Evolutionary conservation across 2,888 invertebrate species (phyloP), one percentile per base, ranked within the genome.

Genomic region (Mermis nigrescens): DNA sequence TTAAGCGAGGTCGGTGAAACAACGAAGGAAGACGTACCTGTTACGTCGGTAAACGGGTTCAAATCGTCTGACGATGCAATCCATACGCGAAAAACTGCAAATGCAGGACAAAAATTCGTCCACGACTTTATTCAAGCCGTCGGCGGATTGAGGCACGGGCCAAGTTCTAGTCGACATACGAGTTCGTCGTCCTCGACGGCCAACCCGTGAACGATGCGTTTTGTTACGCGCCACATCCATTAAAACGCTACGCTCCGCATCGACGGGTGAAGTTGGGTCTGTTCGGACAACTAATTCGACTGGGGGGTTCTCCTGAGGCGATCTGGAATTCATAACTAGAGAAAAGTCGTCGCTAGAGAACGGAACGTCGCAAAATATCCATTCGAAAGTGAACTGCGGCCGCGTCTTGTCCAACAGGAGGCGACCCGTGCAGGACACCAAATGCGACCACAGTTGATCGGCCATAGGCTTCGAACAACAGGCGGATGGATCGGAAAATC

Each of bases 41-140:
- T 29, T 12, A 7, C 24, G 22, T 26, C 32, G 12, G 26, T 22
- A 55, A 38, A 32, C 27, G 12, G 22, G 55, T 3, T 12, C 32
- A 32, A 55, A 55, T 22, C 26, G 31, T 32, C 22, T 15, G 7
- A 60, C 45, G 1, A 60, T 38, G 28, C 38, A 46, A 46, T 61
- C 46, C 12, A 62, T 48, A 28, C 53, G 53, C 31, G 45, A 52
- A 32, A 15, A 57, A 63, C 59, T 29, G 68, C 68, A 61, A 3
- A 48, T 22, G 31, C 19, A 2, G 46, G 27, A 38, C 52, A 46
- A 46, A 2, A 57, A 46, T 31, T 57, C 57, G 7, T 57, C 57
- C 4, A 51, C 57, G 48, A 45, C 22, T 31, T 57, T 53, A 15
- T 28, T 31, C 4, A 28, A 28, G 22, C 24, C 54, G 31, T 7